phyloP scores from a whole-genome alignment of 2,797 vertebrate genomes.

The Forpus xanthops region DNA sequence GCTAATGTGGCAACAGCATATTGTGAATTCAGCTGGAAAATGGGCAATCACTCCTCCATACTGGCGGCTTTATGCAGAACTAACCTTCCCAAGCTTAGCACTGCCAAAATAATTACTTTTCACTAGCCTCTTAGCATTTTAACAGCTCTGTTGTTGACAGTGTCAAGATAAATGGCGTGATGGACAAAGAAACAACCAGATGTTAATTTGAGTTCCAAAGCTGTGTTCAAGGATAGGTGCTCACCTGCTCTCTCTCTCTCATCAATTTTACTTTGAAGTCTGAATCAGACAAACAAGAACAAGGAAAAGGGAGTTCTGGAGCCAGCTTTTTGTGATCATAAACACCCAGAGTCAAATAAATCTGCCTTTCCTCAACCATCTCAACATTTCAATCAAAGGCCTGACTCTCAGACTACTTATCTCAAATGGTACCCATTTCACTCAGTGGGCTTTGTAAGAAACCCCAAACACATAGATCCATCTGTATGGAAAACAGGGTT shows the following conservation, averaged over 20 bases:
- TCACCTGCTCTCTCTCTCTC: neutral
- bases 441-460: neutral
- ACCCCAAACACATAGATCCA: neutral
- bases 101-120: neutral
- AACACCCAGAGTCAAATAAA: neutral
- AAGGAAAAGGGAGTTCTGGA: neutral
- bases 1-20: neutral
- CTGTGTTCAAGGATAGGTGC: neutral
- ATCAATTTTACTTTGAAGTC: neutral
- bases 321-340: neutral
- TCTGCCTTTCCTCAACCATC: neutral
- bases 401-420: neutral
- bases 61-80: neutral
- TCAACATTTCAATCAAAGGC: neutral
- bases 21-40: slow-evolving; percentile 37
- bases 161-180: neutral
- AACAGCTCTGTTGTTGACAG: neutral
- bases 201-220: neutral
- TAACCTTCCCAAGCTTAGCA: neutral
- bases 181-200: neutral
- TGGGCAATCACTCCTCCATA: neutral
- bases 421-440: neutral
- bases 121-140: neutral
- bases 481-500: neutral
- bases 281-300: neutral